Evolutionary conservation across 2,113 vertebrate species (phyloP), one percentile per base, ranked within the genome.

Genomic region (Phrynosoma blainvillii): DNA sequence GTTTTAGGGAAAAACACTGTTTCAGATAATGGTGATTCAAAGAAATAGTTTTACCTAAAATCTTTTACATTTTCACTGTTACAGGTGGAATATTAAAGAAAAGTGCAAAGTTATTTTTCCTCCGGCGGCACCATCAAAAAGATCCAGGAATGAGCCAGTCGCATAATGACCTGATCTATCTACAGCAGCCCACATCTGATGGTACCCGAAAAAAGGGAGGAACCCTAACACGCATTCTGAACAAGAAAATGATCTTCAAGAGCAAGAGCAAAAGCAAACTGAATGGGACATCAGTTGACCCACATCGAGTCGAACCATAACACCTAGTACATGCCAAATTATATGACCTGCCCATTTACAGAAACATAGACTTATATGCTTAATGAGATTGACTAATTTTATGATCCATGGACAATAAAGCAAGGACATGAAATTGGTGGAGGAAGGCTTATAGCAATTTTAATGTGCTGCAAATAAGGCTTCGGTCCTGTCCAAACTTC

Each of bases 111-210:
- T 96, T 99, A 52, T 99, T 99, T 95, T 99, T 99, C 97, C 97
- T 98, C 5, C 97, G 98, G 75, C 95, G 98, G 12, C 98, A 98
- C 87, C 98, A 98, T 91, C 97, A 98, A 94, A 99, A 99, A 93
- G 98, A 99, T 47, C 98, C 98, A 0, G 97, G 98, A 21, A 98
- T 99, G 98, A 99, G 98, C 96, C 98, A 99, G 92, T 99, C 99
- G 0, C 98, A 99, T 95, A 99, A 98, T 0, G 98, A 99, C 95
- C 97, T 99, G 74, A 97, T 98, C 81, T 98, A 98, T 97, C 95
- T 99, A 91, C 97, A 99, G 94, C 98, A 97, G 87, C 96, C 97
- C 0, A 79, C 95, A 25, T 65, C 95, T 0, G 97, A 97, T 89
- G 97, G 98, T 79, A 82, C 96, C 0, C 97, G 95, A 90, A 98